A percentile compares a stretch with the other conserved stretches of the same genome.
These are phyloP conservation scores for Tortrix viridana DNA, from an alignment of 2,888 invertebrate species.

Conservation along the genomic window DNA sequence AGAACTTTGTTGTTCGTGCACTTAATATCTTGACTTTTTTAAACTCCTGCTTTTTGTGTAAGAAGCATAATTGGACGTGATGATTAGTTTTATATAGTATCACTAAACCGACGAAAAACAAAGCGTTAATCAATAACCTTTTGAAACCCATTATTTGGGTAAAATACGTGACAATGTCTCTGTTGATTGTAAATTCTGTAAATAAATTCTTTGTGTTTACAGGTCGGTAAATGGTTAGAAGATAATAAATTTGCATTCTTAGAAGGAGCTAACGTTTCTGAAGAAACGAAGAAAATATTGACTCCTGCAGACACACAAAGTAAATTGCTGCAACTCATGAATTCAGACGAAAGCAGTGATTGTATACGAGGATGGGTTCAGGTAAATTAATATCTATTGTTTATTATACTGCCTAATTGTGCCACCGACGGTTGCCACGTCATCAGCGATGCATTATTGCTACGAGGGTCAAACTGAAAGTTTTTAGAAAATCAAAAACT, in stretches of 20 bases:
- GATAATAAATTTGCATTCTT: slow-evolving; percentile 75
- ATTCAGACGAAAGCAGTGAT: slow-evolving; percentile 69
- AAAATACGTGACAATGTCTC: neutral
- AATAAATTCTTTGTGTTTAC: neutral
- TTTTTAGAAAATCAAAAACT: too few relatives aligned
- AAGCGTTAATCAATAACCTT: too few relatives aligned
- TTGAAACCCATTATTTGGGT: too few relatives aligned
- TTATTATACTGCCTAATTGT: neutral
- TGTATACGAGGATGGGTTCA: slow-evolving; percentile 78
- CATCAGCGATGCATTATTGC: too few relatives aligned
- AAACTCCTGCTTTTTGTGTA: too few relatives aligned
- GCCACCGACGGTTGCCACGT: too few relatives aligned
- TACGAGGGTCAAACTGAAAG: too few relatives aligned
- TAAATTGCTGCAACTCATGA: slow-evolving; percentile 74
- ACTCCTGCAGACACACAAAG: slow-evolving; percentile 67
- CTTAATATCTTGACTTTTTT: too few relatives aligned
- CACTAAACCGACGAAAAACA: too few relatives aligned
- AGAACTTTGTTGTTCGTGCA: too few relatives aligned
- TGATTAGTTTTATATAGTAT: too few relatives aligned
- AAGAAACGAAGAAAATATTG: slow-evolving; percentile 62
- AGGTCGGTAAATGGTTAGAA: slow-evolving; percentile 71
- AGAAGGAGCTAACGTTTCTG: slow-evolving; percentile 58
- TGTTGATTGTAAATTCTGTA: neutral
- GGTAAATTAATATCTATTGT: slow-evolving; percentile 50
- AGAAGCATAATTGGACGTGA: too few relatives aligned